Conservation (phyloP, 2,888 invertebrate species). For the Oscheius sp. region DNA sequence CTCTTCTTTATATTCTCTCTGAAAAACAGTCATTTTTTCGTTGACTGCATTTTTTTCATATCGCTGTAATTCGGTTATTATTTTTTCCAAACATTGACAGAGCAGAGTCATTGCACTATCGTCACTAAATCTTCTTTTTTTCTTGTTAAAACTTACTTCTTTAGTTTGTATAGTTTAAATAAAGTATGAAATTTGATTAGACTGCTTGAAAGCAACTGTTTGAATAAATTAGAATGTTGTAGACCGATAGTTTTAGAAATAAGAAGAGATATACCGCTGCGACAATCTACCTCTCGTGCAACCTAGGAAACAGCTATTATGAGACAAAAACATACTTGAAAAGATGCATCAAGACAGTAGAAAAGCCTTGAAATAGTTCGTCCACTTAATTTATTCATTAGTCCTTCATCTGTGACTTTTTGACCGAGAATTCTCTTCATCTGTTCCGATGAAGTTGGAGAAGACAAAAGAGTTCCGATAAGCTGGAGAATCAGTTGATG, state of each 20-base stretch:
- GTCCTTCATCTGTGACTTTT: not conserved
- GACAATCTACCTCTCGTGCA: conserved; percentile 13
- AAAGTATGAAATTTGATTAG: conserved; percentile 21
- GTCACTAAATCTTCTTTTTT: not conserved
- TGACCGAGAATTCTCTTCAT: conserved; percentile 20
- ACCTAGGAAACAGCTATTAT: not conserved
- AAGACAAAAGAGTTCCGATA: conserved; percentile 15
- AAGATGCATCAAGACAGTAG: conserved; percentile 22
- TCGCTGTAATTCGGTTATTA: conserved; percentile 11
- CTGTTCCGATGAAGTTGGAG: not conserved
- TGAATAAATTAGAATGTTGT: conserved; percentile 20
- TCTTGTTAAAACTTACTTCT: not conserved
- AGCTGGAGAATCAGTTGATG: conserved; percentile 31
- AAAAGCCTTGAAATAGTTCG: conserved; percentile 1
- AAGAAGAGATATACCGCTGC: not conserved
- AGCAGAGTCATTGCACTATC: not conserved
- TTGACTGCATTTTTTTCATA: conserved; percentile 5
- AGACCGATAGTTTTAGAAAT: conserved; percentile 21
- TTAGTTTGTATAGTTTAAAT: conserved; percentile 3
- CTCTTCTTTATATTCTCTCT: conserved; percentile 22
- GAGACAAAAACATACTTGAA: conserved; percentile 3
- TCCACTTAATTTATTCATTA: conserved; percentile 2
- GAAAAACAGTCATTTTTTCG: not conserved
- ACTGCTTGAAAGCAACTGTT: conserved; percentile 24
- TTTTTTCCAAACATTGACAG: conserved; percentile 4